Percentiles rank a stretch among this genome's conserved stretches.
Evolutionary conservation across 2,797 vertebrate species (phyloP).

Genomic region (Tokudaia tokunoshimensis): DNA sequence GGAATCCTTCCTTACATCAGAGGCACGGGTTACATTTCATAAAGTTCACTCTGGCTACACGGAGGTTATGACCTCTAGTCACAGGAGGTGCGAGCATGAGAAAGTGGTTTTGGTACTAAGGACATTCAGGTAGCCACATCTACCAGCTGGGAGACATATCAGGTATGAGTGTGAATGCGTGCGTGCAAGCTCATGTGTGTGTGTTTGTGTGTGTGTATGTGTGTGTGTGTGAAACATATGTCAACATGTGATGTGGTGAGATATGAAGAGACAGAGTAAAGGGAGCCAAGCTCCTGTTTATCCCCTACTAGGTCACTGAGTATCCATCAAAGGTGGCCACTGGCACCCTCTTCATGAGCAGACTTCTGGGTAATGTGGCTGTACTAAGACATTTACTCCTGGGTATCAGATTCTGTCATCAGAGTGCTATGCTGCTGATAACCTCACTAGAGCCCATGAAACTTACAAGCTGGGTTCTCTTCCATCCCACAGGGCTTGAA

Average conservation of each 20-base stretch:
- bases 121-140: background rate
- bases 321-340: background rate
- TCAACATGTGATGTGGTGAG: background rate
- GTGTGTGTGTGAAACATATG: background rate
- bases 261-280: background rate
- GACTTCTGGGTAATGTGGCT: no score
- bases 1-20: background rate
- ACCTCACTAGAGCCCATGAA: background rate
- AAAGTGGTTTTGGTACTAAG: background rate
- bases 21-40: background rate
- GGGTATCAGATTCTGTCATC: background rate
- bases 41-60: background rate
- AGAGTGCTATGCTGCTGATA: background rate
- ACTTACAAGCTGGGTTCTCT: background rate
- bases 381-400: background rate
- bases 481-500: background rate
- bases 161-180: background rate
- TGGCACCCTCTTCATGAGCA: background rate
- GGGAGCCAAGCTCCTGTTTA: background rate
- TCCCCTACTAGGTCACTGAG: accelerated
- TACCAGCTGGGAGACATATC: background rate
- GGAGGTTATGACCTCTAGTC: accelerated
- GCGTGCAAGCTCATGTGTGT: background rate
- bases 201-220: background rate
- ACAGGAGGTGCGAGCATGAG: background rate